Evolutionary conservation across 2,797 vertebrate species (phyloP), one percentile per base, ranked within the genome.

Genomic region (Trachops cirrhosus): DNA sequence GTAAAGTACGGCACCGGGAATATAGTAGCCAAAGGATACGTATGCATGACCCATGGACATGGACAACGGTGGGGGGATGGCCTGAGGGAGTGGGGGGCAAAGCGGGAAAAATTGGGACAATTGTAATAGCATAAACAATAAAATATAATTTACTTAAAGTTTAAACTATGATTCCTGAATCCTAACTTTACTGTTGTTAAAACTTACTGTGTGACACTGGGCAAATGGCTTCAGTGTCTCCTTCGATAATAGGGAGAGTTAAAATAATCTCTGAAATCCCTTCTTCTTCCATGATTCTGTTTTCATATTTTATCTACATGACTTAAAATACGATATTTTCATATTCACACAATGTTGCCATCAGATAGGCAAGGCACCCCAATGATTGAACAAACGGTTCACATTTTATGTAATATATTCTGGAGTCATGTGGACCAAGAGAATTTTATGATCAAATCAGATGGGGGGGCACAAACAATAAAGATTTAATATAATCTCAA

Each of bases 391-490:
- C 0, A 1, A 39, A 77, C 48, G 32, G 5, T 88, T 75, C 18
- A 89, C 21, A 29, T 71, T 87, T 70, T 85, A 64, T 96, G 57
- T 91, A 64, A 52, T 44, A 79, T 64, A 62, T 79, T 87, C 74
- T 89, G 9, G 22, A 54, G 50, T 77, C 80, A 32, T 44, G 18
- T 44, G 71, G 18, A 52, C 26, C 44, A 4, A 93, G 19, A 95
- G 46, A 95, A 77, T 82, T 86, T 80, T 82, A 67, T 64, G 50
- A 92, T 77, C 82, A 93, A 94, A 70, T 89, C 50, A 92, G 37
- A 84, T 68, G 44, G 50, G n/a, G 22, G 52, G 84, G 32, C 19
- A 10, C n/a, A 90, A 87, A 86, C 32, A 54, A 93, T 41, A 85
- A 94, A 82, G 54, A 71, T 59, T 91, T 64, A 94, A 85, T 59